Evolutionary conservation across 2,888 invertebrate genomes (phyloP).

Genomic region (Orthosia gothica): DNA sequence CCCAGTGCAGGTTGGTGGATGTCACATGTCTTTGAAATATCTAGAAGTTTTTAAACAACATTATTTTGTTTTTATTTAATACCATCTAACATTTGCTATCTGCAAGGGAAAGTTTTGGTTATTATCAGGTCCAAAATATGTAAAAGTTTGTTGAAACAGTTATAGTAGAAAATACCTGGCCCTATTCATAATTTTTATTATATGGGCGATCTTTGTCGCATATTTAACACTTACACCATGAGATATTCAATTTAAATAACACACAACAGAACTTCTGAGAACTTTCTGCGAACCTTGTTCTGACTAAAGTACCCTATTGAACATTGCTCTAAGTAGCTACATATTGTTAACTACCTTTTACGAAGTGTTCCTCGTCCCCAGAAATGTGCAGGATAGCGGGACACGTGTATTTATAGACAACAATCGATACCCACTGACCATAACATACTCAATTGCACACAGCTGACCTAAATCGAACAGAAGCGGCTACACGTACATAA

Average conservation of each 20-base stretch:
- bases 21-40: too few relatives aligned
- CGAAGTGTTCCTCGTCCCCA: constrained; percentile 21
- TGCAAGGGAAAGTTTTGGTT: background rate
- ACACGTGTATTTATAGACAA: constrained; percentile 72
- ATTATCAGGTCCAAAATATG: background rate
- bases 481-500: constrained; percentile 44
- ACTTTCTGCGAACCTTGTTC: background rate
- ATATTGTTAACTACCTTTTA: background rate
- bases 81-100: too few relatives aligned
- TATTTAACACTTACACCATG: background rate
- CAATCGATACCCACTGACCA: constrained; percentile 69
- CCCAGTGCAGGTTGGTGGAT: too few relatives aligned
- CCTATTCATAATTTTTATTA: background rate
- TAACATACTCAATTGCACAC: constrained; percentile 51
- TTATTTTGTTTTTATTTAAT: background rate
- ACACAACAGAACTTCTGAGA: background rate
- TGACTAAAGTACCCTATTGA: background rate
- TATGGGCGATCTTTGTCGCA: background rate
- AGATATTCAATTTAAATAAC: background rate
- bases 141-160: background rate
- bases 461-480: constrained; percentile 51
- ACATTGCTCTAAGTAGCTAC: background rate
- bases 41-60: background rate
- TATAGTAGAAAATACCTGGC: background rate
- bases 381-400: constrained; percentile 84